phyloP scores from a whole-genome alignment of 2,888 invertebrate genomes.

The Atethmia centrago region DNA sequence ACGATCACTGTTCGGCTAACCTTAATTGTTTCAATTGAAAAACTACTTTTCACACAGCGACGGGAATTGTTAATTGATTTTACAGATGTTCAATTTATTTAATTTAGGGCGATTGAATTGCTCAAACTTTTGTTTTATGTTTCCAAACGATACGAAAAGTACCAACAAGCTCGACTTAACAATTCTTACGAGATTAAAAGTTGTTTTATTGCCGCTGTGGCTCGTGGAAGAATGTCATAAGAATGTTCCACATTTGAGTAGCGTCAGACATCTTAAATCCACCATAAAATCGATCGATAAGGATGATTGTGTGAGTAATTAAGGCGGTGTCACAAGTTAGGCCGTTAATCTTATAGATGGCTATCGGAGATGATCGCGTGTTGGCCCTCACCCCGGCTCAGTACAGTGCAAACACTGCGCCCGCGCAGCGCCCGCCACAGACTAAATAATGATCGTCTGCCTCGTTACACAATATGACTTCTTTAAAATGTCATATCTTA shows the following conservation, averaged over 20 bases:
- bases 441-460: slow-evolving; percentile 74
- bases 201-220: slow-evolving; percentile 21
- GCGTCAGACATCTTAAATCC: slow-evolving; percentile 48
- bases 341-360: slow-evolving; percentile 87
- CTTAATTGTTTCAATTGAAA: slow-evolving; percentile 89
- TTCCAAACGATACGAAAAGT: slow-evolving; percentile 10
- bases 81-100: slow-evolving; percentile 80
- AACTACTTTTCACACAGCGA: slow-evolving; percentile 81
- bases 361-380: slow-evolving; percentile 88
- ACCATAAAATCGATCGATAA: slow-evolving; percentile 80
- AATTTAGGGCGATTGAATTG: slow-evolving; percentile 71
- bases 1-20: slow-evolving; percentile 77
- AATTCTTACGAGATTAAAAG: slow-evolving; percentile 10
- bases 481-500: slow-evolving; percentile 67
- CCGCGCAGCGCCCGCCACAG: slow-evolving; percentile 61
- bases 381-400: slow-evolving; percentile 69
- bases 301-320: slow-evolving; percentile 85
- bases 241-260: slow-evolving; percentile 45
- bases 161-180: background rate
- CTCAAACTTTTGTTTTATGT: slow-evolving; percentile 47
- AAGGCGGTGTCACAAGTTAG: slow-evolving; percentile 84
- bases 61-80: slow-evolving; percentile 82
- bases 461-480: slow-evolving; percentile 75
- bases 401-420: slow-evolving; percentile 67
- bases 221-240: slow-evolving; percentile 35